Evolutionary conservation across 37 sponge, comb jelly and placozoan genomes (phyloP), one percentile per base, ranked within the genome.

Genomic region (Oopsacas minuta): DNA sequence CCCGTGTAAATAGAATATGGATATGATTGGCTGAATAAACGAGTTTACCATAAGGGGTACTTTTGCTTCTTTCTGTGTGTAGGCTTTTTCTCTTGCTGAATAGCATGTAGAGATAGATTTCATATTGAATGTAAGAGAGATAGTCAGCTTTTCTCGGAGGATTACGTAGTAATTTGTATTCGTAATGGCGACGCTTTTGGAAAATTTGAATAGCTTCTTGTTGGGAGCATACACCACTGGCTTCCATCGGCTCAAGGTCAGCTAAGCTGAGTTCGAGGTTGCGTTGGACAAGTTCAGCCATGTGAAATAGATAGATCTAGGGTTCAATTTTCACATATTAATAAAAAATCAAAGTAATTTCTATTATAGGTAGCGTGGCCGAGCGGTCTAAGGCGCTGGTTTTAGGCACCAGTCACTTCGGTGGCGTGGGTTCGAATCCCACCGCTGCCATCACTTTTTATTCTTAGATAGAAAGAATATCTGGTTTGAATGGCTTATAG

Each of bases 391-490:
- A 93, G 93, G 93, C 93, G 93, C 91, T 93, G 93, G 94, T 89
- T 91, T 93, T 88, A 93, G 94, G 94, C 94, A 91, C 92, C 92
- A 93, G 91, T 93, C 94, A 91, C 87, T 91, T 91, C 91, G 91
- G 87, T 91, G 94, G 94, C 94, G 94, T 93, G 94, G 94, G 94
- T 93, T 93, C 94, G 90, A 89, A 93, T 93, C 93, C 93, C 93
- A 93, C 93, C 88, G 87, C 93, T 93, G 93, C 87, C 93, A 93
- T 35, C 22, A 39, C 86, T 89, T 89, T 89, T 91, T n/a, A n/a
- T n/a, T n/a, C n/a, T n/a, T n/a, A n/a, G n/a, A n/a, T n/a, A n/a
- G n/a, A n/a, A n/a, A n/a, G n/a, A n/a, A n/a, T n/a, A n/a, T n/a
- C n/a, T n/a, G n/a, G n/a, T n/a, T n/a, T n/a, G n/a, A n/a, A n/a